A percentile compares a stretch with the other conserved stretches of the same genome.
Conservation (phyloP, 2,888 invertebrate species). For the Hirtodrosophila alboralis region DNA sequence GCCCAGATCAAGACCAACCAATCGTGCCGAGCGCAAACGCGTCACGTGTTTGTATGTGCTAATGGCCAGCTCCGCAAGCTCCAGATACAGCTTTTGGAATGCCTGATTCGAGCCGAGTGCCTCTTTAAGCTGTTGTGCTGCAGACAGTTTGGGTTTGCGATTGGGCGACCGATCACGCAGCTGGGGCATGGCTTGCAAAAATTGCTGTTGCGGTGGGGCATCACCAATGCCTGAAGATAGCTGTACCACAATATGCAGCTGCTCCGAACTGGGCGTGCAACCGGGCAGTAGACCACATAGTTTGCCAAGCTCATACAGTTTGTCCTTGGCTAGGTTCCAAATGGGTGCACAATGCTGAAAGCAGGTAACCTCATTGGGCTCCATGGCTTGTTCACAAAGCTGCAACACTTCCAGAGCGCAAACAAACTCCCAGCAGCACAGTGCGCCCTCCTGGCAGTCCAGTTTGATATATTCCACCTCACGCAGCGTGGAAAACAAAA, state of each 20-base stretch:
- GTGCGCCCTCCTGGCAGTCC: constrained; percentile 91
- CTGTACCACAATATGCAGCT: constrained; percentile 95
- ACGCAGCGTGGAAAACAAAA: constrained; percentile 94
- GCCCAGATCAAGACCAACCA: constrained; percentile 95
- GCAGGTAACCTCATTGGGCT: constrained; percentile 89
- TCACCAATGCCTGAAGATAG: constrained; percentile 96
- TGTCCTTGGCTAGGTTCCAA: constrained; percentile 94
- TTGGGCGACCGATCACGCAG: constrained; percentile 85
- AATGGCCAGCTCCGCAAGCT: constrained; percentile 96
- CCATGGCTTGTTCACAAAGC: constrained; percentile 89
- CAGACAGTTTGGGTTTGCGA: constrained; percentile 83
- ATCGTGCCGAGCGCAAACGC: constrained; percentile 90
- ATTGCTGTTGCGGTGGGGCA: constrained; percentile 84
- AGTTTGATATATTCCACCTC: constrained; percentile 93
- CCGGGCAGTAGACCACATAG: constrained; percentile 96
- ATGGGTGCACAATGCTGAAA: constrained; percentile 93
- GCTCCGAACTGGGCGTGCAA: constrained; percentile 91
- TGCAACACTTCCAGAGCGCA: constrained; percentile 95
- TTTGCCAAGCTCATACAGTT: constrained; percentile 90
- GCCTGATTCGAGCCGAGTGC: constrained; percentile 94
- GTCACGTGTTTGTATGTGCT: constrained; percentile 98
- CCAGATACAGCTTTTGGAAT: constrained; percentile 96
- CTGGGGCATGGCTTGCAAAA: constrained; percentile 81
- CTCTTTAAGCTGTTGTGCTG: constrained; percentile 94
- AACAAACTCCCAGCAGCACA: constrained; percentile 96